Evolutionary conservation across 92 coral and sea anemone species (phyloP).

Genomic region (Desmophyllum pertusum): DNA sequence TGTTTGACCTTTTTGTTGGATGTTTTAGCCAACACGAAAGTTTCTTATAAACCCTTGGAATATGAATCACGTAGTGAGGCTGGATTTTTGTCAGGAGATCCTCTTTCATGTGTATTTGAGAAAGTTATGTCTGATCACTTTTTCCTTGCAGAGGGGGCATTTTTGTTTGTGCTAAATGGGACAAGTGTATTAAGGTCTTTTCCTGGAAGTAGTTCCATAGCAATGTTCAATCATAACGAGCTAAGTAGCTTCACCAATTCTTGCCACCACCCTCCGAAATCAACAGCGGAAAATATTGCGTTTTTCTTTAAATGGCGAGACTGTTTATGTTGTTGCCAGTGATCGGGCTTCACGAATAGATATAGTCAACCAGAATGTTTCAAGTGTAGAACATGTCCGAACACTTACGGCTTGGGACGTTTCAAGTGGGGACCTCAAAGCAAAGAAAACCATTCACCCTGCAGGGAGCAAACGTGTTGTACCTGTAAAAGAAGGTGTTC

Average conservation of each 20-base stretch:
- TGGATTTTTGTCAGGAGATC: slow-evolving; percentile 22
- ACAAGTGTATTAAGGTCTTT: not conserved
- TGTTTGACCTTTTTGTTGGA: not conserved
- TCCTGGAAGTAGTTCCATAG: not conserved
- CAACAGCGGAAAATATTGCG: not conserved
- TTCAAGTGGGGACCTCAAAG: not conserved
- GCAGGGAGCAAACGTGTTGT: too few relatives aligned
- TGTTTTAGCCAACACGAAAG: not conserved
- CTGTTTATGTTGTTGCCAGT: not conserved
- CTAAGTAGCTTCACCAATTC: not conserved
- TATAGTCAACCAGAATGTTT: too few relatives aligned
- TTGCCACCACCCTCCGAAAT: too few relatives aligned
- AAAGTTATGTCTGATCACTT: not conserved
- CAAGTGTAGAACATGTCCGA: too few relatives aligned
- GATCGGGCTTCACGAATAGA: too few relatives aligned
- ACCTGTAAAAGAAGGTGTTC: not conserved
- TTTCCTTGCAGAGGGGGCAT: not conserved
- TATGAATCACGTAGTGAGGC: not conserved
- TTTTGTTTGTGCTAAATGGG: not conserved
- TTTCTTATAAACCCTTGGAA: not conserved
- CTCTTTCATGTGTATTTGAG: not conserved
- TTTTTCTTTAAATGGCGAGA: not conserved
- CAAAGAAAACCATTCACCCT: not conserved
- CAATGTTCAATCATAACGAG: not conserved
- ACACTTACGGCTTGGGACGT: slow-evolving; percentile 4